These are phyloP conservation scores for Agonopterix subpropinquella DNA, from an alignment of 2,888 invertebrate genomes.

Conservation along the genomic window DNA sequence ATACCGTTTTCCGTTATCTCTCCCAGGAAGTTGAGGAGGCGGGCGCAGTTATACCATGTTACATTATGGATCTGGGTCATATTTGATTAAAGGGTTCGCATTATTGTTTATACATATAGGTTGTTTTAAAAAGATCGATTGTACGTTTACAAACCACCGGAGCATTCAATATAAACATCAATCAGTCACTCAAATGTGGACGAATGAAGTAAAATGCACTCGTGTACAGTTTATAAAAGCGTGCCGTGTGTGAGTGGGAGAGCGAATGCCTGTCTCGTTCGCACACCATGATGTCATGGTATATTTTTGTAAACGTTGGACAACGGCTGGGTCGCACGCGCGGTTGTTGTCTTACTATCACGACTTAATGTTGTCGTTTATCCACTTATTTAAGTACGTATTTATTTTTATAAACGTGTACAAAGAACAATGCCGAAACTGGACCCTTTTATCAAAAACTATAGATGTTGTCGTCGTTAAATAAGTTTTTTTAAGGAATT, in stretches of 20 bases:
- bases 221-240: slow-evolving; percentile 12
- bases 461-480: too few species aligned
- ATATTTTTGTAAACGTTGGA: slow-evolving; percentile 53
- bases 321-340: slow-evolving; percentile 52
- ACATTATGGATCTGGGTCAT: slow-evolving; percentile 3
- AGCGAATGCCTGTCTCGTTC: slow-evolving; percentile 41
- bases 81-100: background rate
- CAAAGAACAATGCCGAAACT: too few species aligned
- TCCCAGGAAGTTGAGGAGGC: too few species aligned
- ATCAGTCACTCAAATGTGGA: slow-evolving; percentile 1
- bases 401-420: too few species aligned
- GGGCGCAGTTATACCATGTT: slow-evolving; percentile 8
- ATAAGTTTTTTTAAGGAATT: too few species aligned
- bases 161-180: too few species aligned
- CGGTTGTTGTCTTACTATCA: slow-evolving; percentile 54
- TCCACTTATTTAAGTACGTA: background rate
- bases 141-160: too few species aligned
- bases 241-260: slow-evolving; percentile 34
- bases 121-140: background rate
- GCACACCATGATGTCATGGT: slow-evolving; percentile 72
- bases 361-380: slow-evolving; percentile 26
- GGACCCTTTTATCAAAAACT: too few species aligned
- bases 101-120: background rate
- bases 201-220: slow-evolving; percentile 59
- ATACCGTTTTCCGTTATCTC: too few species aligned